Percentiles rank a stretch among this genome's conserved stretches.
These are phyloP conservation scores for Lasioglossum zephyrum DNA, from an alignment of 2,888 invertebrate species.

Conservation along the genomic window DNA sequence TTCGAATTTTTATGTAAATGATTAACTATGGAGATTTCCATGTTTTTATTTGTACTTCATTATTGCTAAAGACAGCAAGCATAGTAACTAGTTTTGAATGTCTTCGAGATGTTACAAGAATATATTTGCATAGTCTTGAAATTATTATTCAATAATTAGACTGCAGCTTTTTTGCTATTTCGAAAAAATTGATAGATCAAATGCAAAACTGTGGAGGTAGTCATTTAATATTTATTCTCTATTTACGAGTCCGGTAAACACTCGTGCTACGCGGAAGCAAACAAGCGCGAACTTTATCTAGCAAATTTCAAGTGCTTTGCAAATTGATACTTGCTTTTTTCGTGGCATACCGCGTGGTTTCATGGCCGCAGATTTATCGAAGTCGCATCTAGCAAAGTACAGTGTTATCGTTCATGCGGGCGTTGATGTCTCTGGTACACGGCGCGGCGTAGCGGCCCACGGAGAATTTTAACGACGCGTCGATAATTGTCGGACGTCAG, in stretches of 20 bases:
- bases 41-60: neutral
- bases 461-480: conserved; percentile 28
- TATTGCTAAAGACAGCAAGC: neutral
- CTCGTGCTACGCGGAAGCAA: neutral
- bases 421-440: neutral
- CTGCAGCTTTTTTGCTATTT: neutral
- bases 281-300: neutral
- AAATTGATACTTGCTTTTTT: neutral
- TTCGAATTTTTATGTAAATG: neutral
- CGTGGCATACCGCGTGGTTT: neutral
- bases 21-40: neutral
- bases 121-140: neutral
- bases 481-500: conserved; percentile 34
- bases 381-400: neutral
- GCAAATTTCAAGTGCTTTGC: neutral
- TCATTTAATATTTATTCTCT: neutral
- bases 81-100: neutral
- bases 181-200: too few relatives aligned
- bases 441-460: neutral
- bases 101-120: neutral
- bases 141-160: neutral
- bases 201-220: neutral
- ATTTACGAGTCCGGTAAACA: neutral
- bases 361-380: neutral
- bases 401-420: neutral